These are phyloP conservation scores for Ormyrus rosae DNA, from an alignment of 2,888 invertebrate genomes.

Conservation along the genomic window DNA sequence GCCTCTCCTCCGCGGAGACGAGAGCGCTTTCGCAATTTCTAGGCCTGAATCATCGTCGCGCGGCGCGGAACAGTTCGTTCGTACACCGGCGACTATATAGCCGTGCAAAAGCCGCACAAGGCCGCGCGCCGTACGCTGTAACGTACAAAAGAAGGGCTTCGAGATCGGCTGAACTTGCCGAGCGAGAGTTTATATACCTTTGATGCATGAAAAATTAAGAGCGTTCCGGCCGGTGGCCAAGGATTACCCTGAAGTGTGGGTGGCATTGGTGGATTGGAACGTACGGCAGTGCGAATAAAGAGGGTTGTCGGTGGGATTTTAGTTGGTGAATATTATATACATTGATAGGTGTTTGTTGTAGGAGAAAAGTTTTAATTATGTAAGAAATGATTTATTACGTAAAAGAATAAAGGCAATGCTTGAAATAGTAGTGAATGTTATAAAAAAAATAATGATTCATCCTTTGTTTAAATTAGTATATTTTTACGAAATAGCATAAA, in stretches of 20 bases:
- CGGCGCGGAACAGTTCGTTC: not conserved
- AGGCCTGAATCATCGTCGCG: constrained; percentile 19
- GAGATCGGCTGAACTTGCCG: constrained; percentile 31
- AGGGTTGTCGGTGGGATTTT: no score
- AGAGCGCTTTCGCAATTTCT: constrained; percentile 10
- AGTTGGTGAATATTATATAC: no score
- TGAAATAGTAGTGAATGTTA: no score
- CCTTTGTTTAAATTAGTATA: no score
- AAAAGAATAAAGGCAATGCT: no score
- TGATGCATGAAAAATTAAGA: constrained; percentile 26
- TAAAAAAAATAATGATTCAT: no score
- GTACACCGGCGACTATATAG: not conserved
- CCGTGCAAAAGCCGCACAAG: constrained; percentile 6
- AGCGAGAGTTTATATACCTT: constrained; percentile 19
- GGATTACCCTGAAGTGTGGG: not conserved
- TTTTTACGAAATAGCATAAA: no score
- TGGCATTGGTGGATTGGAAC: no score
- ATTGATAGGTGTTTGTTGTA: no score
- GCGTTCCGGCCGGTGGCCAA: not conserved
- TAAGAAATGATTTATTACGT: no score
- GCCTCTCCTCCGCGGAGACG: not conserved
- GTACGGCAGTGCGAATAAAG: no score
- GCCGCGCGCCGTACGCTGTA: constrained; percentile 3
- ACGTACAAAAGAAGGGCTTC: not conserved
- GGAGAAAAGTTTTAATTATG: no score